Evolutionary conservation across 1,140 invertebrate genomes (phyloP).

Genomic region (Parapsyche elsis): DNA sequence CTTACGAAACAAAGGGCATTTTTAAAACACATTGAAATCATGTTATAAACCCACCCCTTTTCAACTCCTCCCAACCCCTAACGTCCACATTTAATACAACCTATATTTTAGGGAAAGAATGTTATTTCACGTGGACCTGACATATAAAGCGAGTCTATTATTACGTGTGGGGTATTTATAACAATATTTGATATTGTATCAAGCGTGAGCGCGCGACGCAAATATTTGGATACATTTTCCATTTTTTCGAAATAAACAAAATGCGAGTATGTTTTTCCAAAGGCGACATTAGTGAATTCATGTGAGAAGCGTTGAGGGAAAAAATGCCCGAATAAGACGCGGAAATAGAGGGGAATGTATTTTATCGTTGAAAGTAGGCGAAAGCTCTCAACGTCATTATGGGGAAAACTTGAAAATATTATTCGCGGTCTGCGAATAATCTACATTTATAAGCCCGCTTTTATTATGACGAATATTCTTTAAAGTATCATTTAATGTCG

Average conservation of each 20-base stretch:
- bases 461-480: conserved; percentile 31
- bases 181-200: not conserved
- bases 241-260: conserved; percentile 21
- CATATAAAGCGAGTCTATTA: not conserved
- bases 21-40: not conserved
- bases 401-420: conserved; percentile 29
- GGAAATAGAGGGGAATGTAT: conserved; percentile 1
- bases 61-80: not conserved
- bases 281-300: conserved; percentile 28
- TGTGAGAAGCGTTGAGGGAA: not conserved
- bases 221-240: not conserved
- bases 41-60: not conserved
- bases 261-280: conserved; percentile 20
- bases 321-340: not conserved
- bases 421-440: conserved; percentile 28
- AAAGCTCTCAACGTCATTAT: conserved; percentile 33
- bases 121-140: not conserved
- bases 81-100: not conserved
- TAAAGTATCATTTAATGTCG: conserved; percentile 29
- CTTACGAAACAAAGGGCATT: not conserved
- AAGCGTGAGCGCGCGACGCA: not conserved
- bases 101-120: not conserved
- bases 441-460: conserved; percentile 16
- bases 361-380: conserved; percentile 29
- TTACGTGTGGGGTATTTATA: not conserved